Evolutionary conservation across 2,113 vertebrate species (phyloP).

Genomic region (Nannospalax galili): DNA sequence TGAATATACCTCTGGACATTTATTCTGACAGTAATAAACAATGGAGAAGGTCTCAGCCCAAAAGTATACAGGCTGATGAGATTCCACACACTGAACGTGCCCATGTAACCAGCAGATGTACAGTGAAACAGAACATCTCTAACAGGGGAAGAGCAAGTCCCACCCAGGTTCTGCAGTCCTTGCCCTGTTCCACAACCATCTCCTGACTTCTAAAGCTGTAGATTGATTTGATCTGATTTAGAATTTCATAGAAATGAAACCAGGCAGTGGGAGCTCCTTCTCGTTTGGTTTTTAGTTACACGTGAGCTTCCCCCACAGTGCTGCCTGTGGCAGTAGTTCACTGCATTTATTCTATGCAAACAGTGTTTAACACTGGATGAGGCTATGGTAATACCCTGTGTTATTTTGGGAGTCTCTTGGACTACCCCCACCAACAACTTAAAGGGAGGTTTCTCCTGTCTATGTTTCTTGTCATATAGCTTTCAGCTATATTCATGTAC

Average conservation of each 20-base stretch:
- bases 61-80: background rate
- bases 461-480: no score
- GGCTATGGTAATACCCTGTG: no score
- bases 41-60: background rate
- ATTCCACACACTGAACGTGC: background rate
- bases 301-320: background rate
- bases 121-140: background rate
- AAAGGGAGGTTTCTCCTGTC: no score
- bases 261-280: background rate
- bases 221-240: background rate
- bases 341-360: background rate
- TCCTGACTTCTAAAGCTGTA: background rate
- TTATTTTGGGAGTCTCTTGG: no score
- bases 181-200: background rate
- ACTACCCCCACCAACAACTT: no score
- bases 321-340: background rate
- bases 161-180: accelerated
- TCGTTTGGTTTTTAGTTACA: background rate
- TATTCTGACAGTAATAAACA: background rate
- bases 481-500: no score
- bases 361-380: background rate
- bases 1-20: background rate
- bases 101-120: background rate
- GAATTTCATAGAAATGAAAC: background rate
- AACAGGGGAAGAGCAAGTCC: no score